Evolutionary conservation across 2,797 vertebrate species (phyloP), one percentile per base, ranked within the genome.

Genomic region (Lindbergichthys nudifrons): DNA sequence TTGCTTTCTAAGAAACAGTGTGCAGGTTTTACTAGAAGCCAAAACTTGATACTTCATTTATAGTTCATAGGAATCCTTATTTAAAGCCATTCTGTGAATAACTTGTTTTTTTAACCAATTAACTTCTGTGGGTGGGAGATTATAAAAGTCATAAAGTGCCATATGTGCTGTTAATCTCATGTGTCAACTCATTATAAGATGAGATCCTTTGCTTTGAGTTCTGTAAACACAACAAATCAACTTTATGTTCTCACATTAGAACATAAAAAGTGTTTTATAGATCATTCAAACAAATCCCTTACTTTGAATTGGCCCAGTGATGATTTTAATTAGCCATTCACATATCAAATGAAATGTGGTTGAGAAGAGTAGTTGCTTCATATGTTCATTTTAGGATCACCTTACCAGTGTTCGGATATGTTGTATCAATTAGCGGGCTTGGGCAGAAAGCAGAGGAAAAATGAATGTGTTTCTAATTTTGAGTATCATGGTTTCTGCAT

Each of bases 381-480:
- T 74, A 72, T 76, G 80, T 91, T 90, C 77, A 82, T 87, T 86
- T 80, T 54, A 69, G 78, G 83, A 91, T 91, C 82, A 83, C 83
- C 90, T 90, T 85, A 92, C 92, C 87, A 92, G 81, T 80, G 26
- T 85, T 80, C 62, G 85, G 91, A 92, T 91, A 89, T 94, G 92
- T 92, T 93, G 80, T 86, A 88, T 92, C 91, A 93, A 93, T 92
- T 93, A 92, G 87, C 61, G 75, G 87, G 81, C 72, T 88, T 73
- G 87, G 91, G 77, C 87, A 82, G 81, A 89, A 87, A 88, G 84
- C 83, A 82, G 61, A 79, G 92, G 91, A 89, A 93, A 94, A 92
- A 92, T 90, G 75, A 87, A 91, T 89, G 78, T 83, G 89, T 89
- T 92, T 93, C 90, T 91, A 93, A 93, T 92, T 92, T 80, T 84